Percentiles rank a stretch among this genome's conserved stretches.
Evolutionary conservation across 2,888 invertebrate species (phyloP).

Genomic region (Epinotia nisella): DNA sequence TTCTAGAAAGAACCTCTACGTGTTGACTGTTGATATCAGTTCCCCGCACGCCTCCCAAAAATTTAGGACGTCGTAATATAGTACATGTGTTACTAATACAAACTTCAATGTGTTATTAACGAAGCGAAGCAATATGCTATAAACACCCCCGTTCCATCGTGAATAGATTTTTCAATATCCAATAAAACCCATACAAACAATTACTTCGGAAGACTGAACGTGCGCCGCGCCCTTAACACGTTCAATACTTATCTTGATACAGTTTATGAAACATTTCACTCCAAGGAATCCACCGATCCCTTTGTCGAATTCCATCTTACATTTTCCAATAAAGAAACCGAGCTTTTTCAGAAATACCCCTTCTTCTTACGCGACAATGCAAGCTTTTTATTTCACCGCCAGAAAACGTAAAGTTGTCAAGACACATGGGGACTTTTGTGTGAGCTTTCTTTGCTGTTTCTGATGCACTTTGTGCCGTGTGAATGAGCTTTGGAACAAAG

Average conservation of each 20-base stretch:
- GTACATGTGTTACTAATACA: neutral
- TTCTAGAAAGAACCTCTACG: too few species aligned
- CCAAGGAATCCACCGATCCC: constrained; percentile 25
- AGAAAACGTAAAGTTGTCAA: constrained; percentile 16
- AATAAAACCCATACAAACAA: neutral
- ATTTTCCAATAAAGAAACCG: constrained; percentile 10
- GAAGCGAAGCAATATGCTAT: neutral
- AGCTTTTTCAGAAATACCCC: neutral
- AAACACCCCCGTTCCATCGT: neutral
- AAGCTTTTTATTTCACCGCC: neutral
- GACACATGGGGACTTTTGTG: constrained; percentile 13
- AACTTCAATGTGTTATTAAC: neutral
- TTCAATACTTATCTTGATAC: constrained; percentile 24
- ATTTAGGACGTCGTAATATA: too few species aligned
- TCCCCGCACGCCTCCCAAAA: too few species aligned
- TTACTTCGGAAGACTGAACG: constrained; percentile 16
- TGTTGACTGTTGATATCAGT: too few species aligned
- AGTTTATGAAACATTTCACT: constrained; percentile 38
- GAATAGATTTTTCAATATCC: neutral
- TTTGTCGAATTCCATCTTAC: constrained; percentile 28
- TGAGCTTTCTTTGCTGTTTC: constrained; percentile 20
- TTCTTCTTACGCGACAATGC: neutral
- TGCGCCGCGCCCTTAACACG: constrained; percentile 13
- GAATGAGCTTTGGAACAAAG: constrained; percentile 39
- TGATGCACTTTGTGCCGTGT: constrained; percentile 41